A percentile compares a stretch with the other conserved stretches of the same genome.
Evolutionary conservation across 1,140 invertebrate species (phyloP).

Genomic region (Ceratina japonica): DNA sequence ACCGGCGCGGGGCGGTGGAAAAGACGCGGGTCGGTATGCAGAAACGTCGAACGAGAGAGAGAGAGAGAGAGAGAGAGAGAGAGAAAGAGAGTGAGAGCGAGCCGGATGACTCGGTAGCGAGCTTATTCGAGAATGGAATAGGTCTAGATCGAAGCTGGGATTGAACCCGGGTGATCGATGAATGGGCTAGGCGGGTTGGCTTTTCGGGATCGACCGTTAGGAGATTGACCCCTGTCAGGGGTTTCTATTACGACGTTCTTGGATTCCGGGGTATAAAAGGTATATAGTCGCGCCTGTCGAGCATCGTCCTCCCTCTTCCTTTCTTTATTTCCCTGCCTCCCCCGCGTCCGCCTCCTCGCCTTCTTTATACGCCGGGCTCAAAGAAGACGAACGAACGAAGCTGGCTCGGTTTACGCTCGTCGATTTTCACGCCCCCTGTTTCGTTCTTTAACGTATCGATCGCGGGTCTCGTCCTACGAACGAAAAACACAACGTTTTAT

Average conservation of each 20-base stretch:
- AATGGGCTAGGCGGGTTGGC: constrained; percentile 56
- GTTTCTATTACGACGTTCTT: constrained; percentile 67
- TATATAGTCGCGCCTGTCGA: constrained; percentile 18
- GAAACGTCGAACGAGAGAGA: constrained; percentile 38
- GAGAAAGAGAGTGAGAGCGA: too few species aligned
- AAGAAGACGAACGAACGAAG: background rate
- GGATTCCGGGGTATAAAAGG: constrained; percentile 45
- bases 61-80: too few species aligned
- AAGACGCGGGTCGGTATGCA: constrained; percentile 34
- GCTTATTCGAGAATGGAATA: constrained; percentile 59
- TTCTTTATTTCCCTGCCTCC: background rate
- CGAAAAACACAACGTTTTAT: too few species aligned
- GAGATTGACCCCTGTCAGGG: constrained; percentile 70
- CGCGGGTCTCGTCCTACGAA: too few species aligned
- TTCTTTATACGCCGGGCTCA: background rate
- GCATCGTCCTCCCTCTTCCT: constrained; percentile 3
- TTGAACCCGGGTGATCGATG: constrained; percentile 63
- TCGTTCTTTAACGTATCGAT: too few species aligned
- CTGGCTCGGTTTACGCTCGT: constrained; percentile 38
- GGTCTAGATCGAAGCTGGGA: constrained; percentile 56
- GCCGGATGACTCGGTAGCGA: constrained; percentile 48
- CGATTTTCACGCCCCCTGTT: constrained; percentile 42
- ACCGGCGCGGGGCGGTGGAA: background rate
- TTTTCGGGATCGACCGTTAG: constrained; percentile 64
- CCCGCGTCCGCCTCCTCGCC: background rate